Base-by-base conservation (phyloP, 2,797 vertebrate species). In the Propithecus deckenii region DNA sequence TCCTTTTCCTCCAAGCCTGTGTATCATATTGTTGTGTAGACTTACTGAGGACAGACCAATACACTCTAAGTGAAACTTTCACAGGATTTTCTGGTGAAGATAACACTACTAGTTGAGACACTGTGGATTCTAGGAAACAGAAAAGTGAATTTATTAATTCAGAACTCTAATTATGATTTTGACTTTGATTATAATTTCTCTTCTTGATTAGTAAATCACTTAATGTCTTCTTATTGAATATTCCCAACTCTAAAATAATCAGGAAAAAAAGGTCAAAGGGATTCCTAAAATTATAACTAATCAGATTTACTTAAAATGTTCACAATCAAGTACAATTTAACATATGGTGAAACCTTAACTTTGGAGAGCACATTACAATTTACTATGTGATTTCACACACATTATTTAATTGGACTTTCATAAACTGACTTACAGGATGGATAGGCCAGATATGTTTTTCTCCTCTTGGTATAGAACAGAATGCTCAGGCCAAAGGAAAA, bases 41-140 rank as follows among this genome's bases (percentile, higher is more conserved):
- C 92, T 99, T 99, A 99, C 99, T 99, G 84, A 99, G 96, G 41
- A 99, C 98, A 79, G 99, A 99, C 46, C 99, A 74, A 1, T 96
- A 97, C 50, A 98, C 98, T 85, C 94, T 98, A 63, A 97, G 96
- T 89, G 99, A 99, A 98, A 98, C 99, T 79, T 95, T 48, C 91
- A 99, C 98, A 89, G 99, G 91, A 38, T 98, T 98, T 13, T 89
- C 75, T 74, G 99, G 99, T 22, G 99, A 97, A 2, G 98, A 59
- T 18, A 99, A 17, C 23, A 87, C 25, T 48, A 98, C 14, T 2
- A 97, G 94, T 83, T 98, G 98, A 48, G 38, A 97, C 87, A 98
- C 18, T 15, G 43, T 11, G 13, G 97, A 87, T 87, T 93, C 99
- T 99, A 50, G 25, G 32, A 85, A 89, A 90, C 14, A 84, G 23